Percentiles rank a stretch among this genome's conserved stretches.
Conservation (phyloP, 2,113 vertebrate species). For the Illadopsis cleaveri region DNA sequence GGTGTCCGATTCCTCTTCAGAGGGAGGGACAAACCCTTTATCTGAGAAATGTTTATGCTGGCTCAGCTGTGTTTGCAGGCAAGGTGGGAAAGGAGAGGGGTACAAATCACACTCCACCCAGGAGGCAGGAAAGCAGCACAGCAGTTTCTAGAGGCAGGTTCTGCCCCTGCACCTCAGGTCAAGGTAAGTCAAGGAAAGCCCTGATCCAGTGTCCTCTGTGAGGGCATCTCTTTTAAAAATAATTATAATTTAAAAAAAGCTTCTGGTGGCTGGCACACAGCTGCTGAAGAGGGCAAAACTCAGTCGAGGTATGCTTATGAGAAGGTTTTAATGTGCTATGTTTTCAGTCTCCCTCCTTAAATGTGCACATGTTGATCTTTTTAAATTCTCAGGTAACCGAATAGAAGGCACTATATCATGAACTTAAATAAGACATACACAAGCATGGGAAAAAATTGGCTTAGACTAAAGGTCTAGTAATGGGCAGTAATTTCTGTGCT, state of each 20-base stretch:
- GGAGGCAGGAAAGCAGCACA: background rate
- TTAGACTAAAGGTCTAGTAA: background rate
- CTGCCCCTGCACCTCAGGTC: background rate
- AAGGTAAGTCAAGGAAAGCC: background rate
- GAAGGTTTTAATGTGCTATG: background rate
- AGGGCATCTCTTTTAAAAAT: background rate
- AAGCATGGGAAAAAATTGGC: background rate
- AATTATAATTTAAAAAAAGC: background rate
- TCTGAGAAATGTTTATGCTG: background rate
- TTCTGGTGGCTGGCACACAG: background rate
- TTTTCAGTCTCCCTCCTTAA: background rate
- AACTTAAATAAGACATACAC: accelerated
- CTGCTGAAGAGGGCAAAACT: background rate
- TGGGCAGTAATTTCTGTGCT: background rate
- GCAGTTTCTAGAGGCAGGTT: background rate
- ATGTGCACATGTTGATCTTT: background rate
- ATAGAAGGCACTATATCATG: background rate
- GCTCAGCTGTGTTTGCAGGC: background rate
- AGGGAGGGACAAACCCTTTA: background rate
- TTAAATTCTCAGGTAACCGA: background rate
- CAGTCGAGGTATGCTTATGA: background rate
- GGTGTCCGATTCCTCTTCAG: accelerated
- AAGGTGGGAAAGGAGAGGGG: background rate
- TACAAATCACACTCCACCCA: background rate
- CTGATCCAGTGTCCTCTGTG: background rate